Conservation (phyloP, 2,113 vertebrate genomes). For the Suncus etruscus region DNA sequence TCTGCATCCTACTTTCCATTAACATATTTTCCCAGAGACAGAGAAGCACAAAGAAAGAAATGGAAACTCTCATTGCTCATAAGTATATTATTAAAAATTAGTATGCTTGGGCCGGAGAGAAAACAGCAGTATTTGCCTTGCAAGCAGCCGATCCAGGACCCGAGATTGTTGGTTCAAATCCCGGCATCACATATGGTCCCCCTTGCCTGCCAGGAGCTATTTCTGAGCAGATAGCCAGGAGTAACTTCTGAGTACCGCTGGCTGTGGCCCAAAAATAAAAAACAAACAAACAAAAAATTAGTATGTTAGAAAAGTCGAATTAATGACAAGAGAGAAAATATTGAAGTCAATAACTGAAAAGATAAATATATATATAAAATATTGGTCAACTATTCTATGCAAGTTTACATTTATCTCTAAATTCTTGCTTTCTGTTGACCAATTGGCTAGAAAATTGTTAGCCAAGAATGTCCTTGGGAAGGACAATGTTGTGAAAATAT, state of each 20-base stretch:
- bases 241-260: too few species aligned
- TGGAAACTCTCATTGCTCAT: background rate
- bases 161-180: too few species aligned
- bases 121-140: too few species aligned
- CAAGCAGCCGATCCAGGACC: too few species aligned
- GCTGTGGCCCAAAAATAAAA: too few species aligned
- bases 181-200: too few species aligned
- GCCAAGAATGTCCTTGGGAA: background rate
- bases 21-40: background rate
- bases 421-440: background rate
- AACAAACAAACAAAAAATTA: too few species aligned
- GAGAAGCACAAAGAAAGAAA: background rate
- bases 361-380: background rate
- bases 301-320: background rate
- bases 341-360: background rate
- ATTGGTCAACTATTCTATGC: background rate
- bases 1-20: background rate
- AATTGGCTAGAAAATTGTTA: too few species aligned
- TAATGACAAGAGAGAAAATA: background rate
- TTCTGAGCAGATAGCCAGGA: too few species aligned
- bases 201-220: too few species aligned
- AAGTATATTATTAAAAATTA: background rate
- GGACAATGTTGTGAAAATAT: fast-evolving
- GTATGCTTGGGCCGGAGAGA: too few species aligned
- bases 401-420: background rate